These are phyloP conservation scores for Biston betularia DNA, from an alignment of 2,888 invertebrate genomes.

Conservation along the genomic window DNA sequence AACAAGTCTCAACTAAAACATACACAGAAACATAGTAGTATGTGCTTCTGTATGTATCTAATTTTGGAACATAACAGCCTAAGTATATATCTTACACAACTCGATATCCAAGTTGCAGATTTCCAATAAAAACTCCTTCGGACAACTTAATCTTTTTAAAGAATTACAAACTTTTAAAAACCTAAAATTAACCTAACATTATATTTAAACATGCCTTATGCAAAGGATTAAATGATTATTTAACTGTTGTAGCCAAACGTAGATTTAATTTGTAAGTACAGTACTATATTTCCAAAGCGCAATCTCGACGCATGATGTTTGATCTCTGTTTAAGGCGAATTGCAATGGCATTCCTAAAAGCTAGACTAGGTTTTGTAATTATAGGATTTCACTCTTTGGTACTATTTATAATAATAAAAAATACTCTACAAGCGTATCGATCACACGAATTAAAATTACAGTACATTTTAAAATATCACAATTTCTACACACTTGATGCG, in stretches of 20 bases:
- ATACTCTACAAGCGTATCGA: neutral
- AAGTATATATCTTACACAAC: too few relatives aligned
- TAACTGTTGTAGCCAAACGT: neutral
- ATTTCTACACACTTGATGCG: neutral
- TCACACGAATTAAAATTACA: neutral
- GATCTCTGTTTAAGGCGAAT: slow-evolving; percentile 38
- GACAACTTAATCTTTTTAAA: too few relatives aligned
- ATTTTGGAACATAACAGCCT: too few relatives aligned
- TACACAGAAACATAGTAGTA: too few relatives aligned
- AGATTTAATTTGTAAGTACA: neutral
- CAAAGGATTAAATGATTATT: neutral
- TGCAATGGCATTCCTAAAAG: slow-evolving; percentile 38
- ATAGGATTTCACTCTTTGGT: slow-evolving; percentile 61
- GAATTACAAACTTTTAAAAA: too few relatives aligned
- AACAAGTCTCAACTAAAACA: too few relatives aligned
- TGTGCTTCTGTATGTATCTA: too few relatives aligned
- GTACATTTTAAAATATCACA: neutral
- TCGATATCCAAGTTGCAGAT: too few relatives aligned
- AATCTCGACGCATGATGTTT: slow-evolving; percentile 33
- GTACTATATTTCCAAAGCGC: neutral
- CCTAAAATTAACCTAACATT: too few relatives aligned
- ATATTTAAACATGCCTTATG: too few relatives aligned
- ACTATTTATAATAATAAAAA: slow-evolving; percentile 32
- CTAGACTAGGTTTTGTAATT: slow-evolving; percentile 48
- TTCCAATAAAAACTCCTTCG: too few relatives aligned